Percentiles rank a stretch among this genome's conserved stretches.
phyloP scores from a whole-genome alignment of 92 coral and sea anemone genomes.

The Epizoanthus rinbou region DNA sequence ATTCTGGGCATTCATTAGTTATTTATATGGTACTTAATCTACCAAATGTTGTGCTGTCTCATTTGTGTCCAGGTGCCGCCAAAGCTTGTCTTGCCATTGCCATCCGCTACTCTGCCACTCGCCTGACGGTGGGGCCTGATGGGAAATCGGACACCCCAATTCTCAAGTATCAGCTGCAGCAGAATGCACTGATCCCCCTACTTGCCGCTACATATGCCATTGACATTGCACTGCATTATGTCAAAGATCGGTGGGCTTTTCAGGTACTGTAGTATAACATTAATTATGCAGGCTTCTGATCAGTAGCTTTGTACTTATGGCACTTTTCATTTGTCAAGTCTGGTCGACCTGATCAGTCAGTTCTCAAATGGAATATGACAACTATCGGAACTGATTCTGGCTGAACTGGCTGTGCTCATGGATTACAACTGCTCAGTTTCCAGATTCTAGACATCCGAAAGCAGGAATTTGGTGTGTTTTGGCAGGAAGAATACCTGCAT shows the following conservation, averaged over 20 bases:
- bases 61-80: conserved; percentile 59
- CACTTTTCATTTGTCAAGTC: neutral
- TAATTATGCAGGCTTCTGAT: too few relatives aligned
- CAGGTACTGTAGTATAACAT: conserved; percentile 46
- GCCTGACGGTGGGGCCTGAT: conserved; percentile 84
- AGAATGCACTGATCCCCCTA: conserved; percentile 74
- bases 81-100: conserved; percentile 78
- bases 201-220: conserved; percentile 75
- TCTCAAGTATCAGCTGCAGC: conserved; percentile 80
- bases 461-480: too few relatives aligned
- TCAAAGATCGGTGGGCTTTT: conserved; percentile 83
- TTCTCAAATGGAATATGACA: too few relatives aligned
- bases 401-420: neutral
- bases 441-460: too few relatives aligned
- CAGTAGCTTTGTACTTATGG: too few relatives aligned
- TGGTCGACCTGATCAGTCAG: too few relatives aligned
- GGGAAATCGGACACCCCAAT: conserved; percentile 83
- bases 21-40: too few relatives aligned
- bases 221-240: conserved; percentile 71
- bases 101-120: conserved; percentile 81
- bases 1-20: too few relatives aligned
- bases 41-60: too few relatives aligned
- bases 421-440: neutral
- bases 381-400: neutral
- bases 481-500: too few relatives aligned